A percentile compares a stretch with the other conserved stretches of the same genome.
phyloP scores from a whole-genome alignment of 2,113 vertebrate species.

The Tragelaphus strepsiceros region DNA sequence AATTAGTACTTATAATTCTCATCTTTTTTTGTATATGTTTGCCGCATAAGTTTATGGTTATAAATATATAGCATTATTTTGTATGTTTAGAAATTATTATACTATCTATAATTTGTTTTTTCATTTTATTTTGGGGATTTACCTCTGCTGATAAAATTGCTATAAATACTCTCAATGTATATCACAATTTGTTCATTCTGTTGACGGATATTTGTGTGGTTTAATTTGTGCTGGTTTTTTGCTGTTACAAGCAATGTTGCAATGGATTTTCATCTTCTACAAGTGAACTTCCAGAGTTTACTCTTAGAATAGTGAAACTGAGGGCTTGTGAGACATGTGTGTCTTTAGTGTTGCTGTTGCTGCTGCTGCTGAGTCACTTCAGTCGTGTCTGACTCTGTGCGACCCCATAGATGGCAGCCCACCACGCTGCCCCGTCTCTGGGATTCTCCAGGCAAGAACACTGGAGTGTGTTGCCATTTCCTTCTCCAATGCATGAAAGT shows the following conservation, averaged over 20 bases:
- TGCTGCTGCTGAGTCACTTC: too few relatives aligned
- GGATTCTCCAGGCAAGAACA: too few relatives aligned
- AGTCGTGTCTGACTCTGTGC: too few relatives aligned
- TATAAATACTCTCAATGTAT: not conserved
- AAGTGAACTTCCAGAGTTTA: not conserved
- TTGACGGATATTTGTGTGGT: not conserved
- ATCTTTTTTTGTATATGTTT: not conserved
- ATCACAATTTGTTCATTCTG: not conserved
- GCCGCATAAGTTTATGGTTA: not conserved
- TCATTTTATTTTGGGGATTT: not conserved
- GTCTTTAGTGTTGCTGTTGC: not conserved
- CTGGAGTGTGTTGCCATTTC: too few relatives aligned
- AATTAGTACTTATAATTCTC: not conserved
- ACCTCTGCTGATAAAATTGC: not conserved
- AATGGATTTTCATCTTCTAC: not conserved
- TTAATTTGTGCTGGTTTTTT: not conserved
- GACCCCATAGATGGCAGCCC: too few relatives aligned
- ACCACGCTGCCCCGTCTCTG: too few relatives aligned
- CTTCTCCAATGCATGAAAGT: too few relatives aligned
- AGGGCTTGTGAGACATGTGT: not conserved
- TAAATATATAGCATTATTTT: not conserved
- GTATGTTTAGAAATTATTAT: not conserved
- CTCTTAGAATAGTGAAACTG: not conserved
- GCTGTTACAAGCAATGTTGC: not conserved
- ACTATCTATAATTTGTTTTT: not conserved